phyloP scores from a whole-genome alignment of 2,888 invertebrate species.

The Chrysotoxum bicinctum region DNA sequence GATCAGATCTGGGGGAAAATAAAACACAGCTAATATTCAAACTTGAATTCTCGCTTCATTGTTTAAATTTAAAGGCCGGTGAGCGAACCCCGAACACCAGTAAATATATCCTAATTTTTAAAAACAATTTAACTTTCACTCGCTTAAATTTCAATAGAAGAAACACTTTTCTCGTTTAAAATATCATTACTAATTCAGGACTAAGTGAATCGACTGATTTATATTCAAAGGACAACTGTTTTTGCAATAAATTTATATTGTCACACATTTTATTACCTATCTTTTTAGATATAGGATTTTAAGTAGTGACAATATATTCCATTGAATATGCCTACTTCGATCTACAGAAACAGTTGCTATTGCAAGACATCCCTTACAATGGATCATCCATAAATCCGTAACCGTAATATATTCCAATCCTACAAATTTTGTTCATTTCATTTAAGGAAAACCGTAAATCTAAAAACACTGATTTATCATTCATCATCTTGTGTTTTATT shows the following conservation, averaged over 20 bases:
- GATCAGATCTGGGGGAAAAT: too few relatives aligned
- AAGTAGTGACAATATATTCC: background rate
- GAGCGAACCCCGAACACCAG: too few relatives aligned
- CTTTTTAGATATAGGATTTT: background rate
- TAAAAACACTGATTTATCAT: conserved; percentile 21
- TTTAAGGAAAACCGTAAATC: conserved; percentile 9
- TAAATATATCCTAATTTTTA: too few relatives aligned
- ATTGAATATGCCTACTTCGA: background rate
- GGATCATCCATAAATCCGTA: background rate
- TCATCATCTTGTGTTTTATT: conserved; percentile 32
- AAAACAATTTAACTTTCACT: too few relatives aligned
- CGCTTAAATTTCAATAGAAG: too few relatives aligned
- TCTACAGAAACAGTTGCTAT: background rate
- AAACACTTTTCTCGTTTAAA: too few relatives aligned
- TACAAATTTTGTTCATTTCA: conserved; percentile 1
- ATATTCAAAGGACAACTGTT: background rate
- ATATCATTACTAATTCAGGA: too few relatives aligned
- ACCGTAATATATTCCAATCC: background rate
- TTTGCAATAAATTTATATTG: background rate
- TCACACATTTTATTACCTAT: background rate
- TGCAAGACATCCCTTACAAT: background rate
- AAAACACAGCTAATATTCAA: too few relatives aligned
- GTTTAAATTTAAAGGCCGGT: too few relatives aligned
- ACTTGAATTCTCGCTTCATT: too few relatives aligned
- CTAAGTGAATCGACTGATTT: background rate